phyloP scores from a whole-genome alignment of 2,797 vertebrate genomes.

The Peromyscus eremicus region DNA sequence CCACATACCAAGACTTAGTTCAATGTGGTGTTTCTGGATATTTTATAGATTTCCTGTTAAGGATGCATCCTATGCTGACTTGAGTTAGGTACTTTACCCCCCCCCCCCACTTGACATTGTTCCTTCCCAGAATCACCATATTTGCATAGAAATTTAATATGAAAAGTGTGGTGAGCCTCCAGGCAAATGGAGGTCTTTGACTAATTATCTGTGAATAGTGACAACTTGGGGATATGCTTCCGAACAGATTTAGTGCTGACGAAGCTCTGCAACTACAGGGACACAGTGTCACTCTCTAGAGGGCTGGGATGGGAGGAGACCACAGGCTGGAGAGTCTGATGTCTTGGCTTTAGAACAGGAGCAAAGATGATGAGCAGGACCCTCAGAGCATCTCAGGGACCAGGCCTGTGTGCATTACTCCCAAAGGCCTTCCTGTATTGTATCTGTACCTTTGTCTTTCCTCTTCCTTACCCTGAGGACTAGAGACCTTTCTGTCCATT shows the following conservation, averaged over 20 bases:
- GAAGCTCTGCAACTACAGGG: neutral
- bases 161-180: constrained; percentile 56
- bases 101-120: constrained; percentile 48
- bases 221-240: constrained; percentile 65
- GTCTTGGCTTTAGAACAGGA: neutral
- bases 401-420: neutral
- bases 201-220: constrained; percentile 71
- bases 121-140: constrained; percentile 38
- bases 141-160: constrained; percentile 73
- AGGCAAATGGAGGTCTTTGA: constrained; percentile 74
- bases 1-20: constrained; percentile 60
- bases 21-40: constrained; percentile 47
- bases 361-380: neutral
- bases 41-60: constrained; percentile 11
- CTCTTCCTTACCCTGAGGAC: neutral
- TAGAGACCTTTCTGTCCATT: neutral
- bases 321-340: neutral
- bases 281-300: constrained; percentile 39
- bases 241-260: constrained; percentile 56
- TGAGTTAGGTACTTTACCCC: neutral
- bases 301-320: neutral
- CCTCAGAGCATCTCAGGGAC: neutral
- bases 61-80: neutral
- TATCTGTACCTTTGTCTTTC: neutral
- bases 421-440: neutral